These are phyloP conservation scores for Apamea epomidion DNA, from an alignment of 2,888 invertebrate genomes.

Conservation along the genomic window DNA sequence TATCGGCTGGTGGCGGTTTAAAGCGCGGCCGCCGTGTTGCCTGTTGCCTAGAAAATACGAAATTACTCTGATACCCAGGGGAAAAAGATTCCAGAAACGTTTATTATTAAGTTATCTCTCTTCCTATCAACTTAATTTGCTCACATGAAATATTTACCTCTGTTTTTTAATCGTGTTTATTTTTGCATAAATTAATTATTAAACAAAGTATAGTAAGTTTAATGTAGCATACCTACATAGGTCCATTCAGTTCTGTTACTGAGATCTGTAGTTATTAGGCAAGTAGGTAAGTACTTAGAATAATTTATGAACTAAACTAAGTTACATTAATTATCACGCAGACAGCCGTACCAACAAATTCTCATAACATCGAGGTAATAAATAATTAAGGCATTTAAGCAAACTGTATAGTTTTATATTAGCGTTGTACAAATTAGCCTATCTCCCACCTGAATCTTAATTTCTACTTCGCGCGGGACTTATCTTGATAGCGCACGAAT, in stretches of 20 bases:
- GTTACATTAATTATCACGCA: constrained; percentile 26
- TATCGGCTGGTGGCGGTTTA: constrained; percentile 22
- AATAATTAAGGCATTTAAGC: constrained; percentile 61
- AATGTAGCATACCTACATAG: background rate
- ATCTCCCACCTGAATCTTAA: constrained; percentile 64
- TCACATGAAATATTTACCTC: background rate
- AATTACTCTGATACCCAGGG: constrained; percentile 8
- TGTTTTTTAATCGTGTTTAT: background rate
- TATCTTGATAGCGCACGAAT: constrained; percentile 63
- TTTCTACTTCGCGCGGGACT: constrained; percentile 61
- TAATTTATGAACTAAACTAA: constrained; percentile 21
- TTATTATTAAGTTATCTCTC: constrained; percentile 22
- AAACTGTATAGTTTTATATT: constrained; percentile 62
- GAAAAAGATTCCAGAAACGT: constrained; percentile 18
- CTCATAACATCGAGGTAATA: constrained; percentile 43
- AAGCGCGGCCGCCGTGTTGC: constrained; percentile 3
- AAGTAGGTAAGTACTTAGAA: background rate
- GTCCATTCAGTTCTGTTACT: background rate
- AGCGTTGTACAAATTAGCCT: constrained; percentile 62
- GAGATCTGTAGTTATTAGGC: constrained; percentile 5
- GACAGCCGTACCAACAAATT: constrained; percentile 30
- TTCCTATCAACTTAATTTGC: constrained; percentile 16
- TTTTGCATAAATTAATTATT: background rate
- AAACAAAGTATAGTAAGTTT: background rate
- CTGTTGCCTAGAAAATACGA: constrained; percentile 31